Conservation (phyloP, 2,797 vertebrate species). For the Sebastes minor region DNA sequence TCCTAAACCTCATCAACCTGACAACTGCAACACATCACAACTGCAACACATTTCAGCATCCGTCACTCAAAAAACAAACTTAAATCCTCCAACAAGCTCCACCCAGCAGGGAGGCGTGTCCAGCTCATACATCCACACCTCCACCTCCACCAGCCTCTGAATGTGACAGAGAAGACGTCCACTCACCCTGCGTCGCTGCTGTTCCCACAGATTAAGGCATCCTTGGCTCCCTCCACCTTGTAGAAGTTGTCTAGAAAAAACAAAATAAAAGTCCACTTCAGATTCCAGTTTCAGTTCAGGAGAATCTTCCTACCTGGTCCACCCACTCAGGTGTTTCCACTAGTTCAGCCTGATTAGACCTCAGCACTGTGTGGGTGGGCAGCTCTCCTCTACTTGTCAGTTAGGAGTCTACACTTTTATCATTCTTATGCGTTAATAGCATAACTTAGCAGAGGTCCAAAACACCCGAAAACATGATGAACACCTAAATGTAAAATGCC, state of each 20-base stretch:
- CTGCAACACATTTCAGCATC: background rate
- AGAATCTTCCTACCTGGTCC: background rate
- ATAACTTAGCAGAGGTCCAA: too few species aligned
- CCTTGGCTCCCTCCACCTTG: conserved; percentile 90
- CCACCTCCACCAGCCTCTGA: background rate
- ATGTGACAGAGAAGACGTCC: background rate
- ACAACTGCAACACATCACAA: background rate
- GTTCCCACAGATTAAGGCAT: conserved; percentile 92
- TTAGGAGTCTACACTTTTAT: background rate
- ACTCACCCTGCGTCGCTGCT: conserved; percentile 94
- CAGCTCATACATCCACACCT: background rate
- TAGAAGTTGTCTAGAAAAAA: conserved; percentile 89
- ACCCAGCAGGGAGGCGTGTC: background rate
- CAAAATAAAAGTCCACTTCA: conserved; percentile 25
- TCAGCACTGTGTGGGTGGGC: background rate
- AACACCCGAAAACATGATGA: too few species aligned
- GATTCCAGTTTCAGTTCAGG: background rate
- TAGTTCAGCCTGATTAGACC: background rate
- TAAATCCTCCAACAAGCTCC: background rate
- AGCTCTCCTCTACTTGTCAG: background rate
- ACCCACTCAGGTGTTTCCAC: background rate
- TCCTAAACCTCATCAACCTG: too few species aligned
- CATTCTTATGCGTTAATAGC: background rate
- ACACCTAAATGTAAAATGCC: too few species aligned
- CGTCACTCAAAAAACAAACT: background rate